A percentile compares a stretch with the other conserved stretches of the same genome.
phyloP scores from a whole-genome alignment of 2,113 vertebrate genomes.

The Stigmatopora nigra region DNA sequence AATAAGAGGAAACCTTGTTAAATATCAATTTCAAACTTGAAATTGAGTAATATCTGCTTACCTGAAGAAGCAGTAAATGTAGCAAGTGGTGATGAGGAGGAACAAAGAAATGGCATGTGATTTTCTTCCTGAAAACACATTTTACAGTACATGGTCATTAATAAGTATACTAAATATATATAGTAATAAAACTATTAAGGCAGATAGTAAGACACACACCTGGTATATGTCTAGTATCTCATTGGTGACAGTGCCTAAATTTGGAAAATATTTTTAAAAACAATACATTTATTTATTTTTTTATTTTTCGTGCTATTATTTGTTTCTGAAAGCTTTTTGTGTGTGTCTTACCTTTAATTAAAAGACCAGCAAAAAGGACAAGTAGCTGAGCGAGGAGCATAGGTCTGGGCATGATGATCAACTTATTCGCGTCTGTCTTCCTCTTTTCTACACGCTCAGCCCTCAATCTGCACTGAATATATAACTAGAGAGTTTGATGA shows the following conservation, averaged over 20 bases:
- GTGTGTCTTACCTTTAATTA: neutral
- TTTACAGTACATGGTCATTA: neutral
- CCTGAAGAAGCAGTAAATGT: conserved; percentile 41
- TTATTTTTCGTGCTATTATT: neutral
- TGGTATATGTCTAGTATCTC: neutral
- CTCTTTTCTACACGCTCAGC: neutral
- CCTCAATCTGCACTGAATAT: neutral
- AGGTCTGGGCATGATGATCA: neutral
- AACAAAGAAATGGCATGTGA: conserved; percentile 41
- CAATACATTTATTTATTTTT: neutral
- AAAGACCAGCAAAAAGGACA: neutral
- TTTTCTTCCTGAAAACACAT: conserved; percentile 34
- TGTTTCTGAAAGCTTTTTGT: neutral
- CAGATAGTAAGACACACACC: conserved; percentile 17
- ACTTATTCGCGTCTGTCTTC: neutral
- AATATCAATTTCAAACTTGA: neutral
- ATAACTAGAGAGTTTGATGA: neutral
- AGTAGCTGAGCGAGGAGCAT: neutral
- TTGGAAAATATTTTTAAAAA: neutral
- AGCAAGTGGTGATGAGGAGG: conserved; percentile 23
- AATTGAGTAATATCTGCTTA: conserved; percentile 13
- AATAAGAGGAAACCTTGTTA: neutral
- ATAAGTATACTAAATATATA: no score
- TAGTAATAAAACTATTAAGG: neutral
- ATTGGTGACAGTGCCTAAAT: conserved; percentile 16